phyloP scores from a whole-genome alignment of 2,888 invertebrate species.

The Macrophya annulata region DNA sequence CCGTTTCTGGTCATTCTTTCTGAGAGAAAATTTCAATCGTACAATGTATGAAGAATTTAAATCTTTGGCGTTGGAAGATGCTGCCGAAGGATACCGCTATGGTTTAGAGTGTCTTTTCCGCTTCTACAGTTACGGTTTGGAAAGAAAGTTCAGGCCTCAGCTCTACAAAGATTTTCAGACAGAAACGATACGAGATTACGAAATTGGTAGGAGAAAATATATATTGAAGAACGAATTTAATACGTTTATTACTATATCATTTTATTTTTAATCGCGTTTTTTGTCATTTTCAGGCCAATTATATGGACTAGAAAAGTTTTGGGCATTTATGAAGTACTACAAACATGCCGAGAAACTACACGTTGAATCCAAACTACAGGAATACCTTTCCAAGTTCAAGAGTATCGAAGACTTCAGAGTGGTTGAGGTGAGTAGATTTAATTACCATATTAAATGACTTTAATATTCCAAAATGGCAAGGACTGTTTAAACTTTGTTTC shows the following conservation, averaged over 20 bases:
- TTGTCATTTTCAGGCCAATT: conserved; percentile 87
- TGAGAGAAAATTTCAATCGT: conserved; percentile 98
- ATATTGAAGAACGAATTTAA: conserved; percentile 29
- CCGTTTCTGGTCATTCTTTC: conserved; percentile 99
- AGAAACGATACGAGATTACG: conserved; percentile 94
- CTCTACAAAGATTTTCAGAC: conserved; percentile 97
- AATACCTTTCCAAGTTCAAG: conserved; percentile 89
- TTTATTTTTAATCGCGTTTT: conserved; percentile 36
- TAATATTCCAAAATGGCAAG: background rate
- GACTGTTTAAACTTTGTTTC: background rate
- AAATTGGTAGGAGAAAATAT: conserved; percentile 84
- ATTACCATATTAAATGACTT: conserved; percentile 42
- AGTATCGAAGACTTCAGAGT: conserved; percentile 95
- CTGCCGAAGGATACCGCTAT: conserved; percentile 93
- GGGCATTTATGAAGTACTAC: conserved; percentile 99
- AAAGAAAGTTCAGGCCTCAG: conserved; percentile 97
- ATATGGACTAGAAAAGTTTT: conserved; percentile 99
- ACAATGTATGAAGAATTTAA: conserved; percentile 99
- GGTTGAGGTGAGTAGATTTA: conserved; percentile 82
- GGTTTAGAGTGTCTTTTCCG: conserved; percentile 94
- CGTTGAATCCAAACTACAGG: conserved; percentile 88
- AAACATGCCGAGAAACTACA: conserved; percentile 89
- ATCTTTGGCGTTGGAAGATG: conserved; percentile 96
- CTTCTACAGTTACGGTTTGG: conserved; percentile 98
- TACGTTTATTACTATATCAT: background rate